These are phyloP conservation scores for Phrynocephalus guinanensis DNA, from an alignment of 2,797 vertebrate genomes.

Conservation along the genomic window DNA sequence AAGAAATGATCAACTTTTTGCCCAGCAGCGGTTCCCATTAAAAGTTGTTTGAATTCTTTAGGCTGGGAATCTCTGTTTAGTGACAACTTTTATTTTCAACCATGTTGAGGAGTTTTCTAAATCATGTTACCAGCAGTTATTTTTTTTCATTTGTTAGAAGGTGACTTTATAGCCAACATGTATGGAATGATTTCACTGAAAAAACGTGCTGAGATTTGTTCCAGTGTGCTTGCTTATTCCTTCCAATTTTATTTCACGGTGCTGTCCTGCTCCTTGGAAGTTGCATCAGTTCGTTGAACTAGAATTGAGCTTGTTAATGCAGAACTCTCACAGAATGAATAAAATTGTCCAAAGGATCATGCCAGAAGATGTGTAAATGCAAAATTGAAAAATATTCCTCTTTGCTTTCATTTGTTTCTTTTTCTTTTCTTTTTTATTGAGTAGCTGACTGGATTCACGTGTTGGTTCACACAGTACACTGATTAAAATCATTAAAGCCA, in stretches of 20 bases:
- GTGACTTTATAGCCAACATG: not conserved
- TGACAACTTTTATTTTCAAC: conserved; percentile 12
- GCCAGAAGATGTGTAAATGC: not conserved
- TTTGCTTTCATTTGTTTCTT: not conserved
- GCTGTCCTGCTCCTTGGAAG: not conserved
- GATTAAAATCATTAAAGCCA: not conserved
- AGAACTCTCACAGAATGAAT: not conserved
- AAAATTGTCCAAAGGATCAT: not conserved
- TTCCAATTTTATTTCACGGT: not conserved
- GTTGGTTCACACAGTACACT: not conserved
- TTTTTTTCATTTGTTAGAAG: not conserved
- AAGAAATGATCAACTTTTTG: not conserved
- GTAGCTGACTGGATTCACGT: not conserved
- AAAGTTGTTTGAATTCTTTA: not conserved
- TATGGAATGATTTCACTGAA: not conserved
- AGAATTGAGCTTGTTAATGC: not conserved
- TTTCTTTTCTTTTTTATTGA: too few relatives aligned
- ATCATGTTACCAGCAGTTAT: not conserved
- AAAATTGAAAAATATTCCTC: not conserved
- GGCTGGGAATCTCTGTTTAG: not conserved
- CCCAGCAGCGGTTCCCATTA: not conserved
- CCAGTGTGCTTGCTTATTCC: not conserved
- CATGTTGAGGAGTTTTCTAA: not conserved
- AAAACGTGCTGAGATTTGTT: not conserved
- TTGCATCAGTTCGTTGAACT: conserved; percentile 15